Conservation (phyloP, 1,140 invertebrate species). For the Protaetia brevitarsis region DNA sequence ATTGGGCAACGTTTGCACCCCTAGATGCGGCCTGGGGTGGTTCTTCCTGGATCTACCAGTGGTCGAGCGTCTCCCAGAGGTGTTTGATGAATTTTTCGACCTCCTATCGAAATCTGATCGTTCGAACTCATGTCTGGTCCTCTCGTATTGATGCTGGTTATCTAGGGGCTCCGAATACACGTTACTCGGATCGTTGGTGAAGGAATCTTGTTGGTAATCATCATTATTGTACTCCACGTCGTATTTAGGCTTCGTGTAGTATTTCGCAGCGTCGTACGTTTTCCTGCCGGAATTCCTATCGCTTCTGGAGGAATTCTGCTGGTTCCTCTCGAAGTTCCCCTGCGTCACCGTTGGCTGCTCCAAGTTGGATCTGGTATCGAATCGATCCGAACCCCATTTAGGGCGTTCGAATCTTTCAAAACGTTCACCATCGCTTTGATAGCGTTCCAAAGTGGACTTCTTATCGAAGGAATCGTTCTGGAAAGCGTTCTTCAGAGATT, state of each 20-base stretch:
- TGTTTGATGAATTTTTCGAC: conserved; percentile 44
- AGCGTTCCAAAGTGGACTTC: conserved; percentile 53
- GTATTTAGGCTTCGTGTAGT: conserved; percentile 54
- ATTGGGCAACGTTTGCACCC: conserved; percentile 44
- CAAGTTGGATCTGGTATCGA: conserved; percentile 37
- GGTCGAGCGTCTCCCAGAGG: conserved; percentile 43
- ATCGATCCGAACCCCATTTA: conserved; percentile 46
- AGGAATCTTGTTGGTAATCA: conserved; percentile 48
- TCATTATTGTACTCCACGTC: conserved; percentile 42
- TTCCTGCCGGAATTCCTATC: conserved; percentile 43
- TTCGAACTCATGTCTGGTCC: conserved; percentile 54
- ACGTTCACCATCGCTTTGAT: conserved; percentile 37
- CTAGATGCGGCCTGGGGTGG: conserved; percentile 40
- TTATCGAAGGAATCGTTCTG: conserved; percentile 53
- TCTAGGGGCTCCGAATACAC: conserved; percentile 46
- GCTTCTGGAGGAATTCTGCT: conserved; percentile 36
- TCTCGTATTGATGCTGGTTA: conserved; percentile 45
- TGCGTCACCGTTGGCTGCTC: conserved; percentile 39
- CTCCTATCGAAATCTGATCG: conserved; percentile 51
- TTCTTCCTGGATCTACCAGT: conserved; percentile 39
- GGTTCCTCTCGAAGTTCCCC: conserved; percentile 38
- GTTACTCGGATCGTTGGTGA: conserved; percentile 42
- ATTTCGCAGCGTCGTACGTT: conserved; percentile 56
- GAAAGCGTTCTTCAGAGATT: conserved; percentile 50
- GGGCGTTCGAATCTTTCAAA: conserved; percentile 47